Conservation (phyloP, 2,797 vertebrate species). For the Syngnathus rostellatus region DNA sequence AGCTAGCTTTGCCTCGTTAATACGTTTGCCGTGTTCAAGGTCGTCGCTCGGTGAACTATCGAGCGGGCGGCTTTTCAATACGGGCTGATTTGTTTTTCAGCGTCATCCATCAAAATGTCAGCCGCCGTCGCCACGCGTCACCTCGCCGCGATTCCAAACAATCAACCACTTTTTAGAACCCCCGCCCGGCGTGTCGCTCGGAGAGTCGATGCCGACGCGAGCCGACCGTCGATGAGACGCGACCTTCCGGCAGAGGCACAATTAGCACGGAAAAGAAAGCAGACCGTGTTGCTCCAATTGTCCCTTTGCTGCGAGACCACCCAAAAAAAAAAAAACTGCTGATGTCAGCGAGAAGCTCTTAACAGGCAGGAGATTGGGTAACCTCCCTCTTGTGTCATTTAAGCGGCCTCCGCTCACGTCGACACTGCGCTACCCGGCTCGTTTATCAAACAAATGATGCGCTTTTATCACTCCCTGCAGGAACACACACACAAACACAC, state of each 20-base stretch:
- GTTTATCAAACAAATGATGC: conserved; percentile 32
- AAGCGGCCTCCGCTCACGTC: not conserved
- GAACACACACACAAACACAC: conserved; percentile 2
- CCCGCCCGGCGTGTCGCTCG: not conserved
- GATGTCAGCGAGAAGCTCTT: not conserved
- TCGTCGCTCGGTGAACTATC: not conserved
- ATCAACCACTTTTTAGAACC: no score
- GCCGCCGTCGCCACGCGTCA: not conserved
- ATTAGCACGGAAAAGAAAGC: no score
- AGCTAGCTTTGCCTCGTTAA: not conserved
- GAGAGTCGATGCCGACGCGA: not conserved
- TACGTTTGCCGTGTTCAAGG: not conserved
- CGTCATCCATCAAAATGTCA: not conserved
- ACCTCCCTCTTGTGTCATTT: not conserved
- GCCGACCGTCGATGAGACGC: not conserved
- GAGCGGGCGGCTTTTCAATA: not conserved
- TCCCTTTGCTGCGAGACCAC: no score
- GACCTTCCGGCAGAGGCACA: not conserved
- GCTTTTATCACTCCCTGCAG: conserved; percentile 22
- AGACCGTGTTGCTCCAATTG: no score
- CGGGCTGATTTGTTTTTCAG: not conserved
- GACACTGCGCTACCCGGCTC: conserved; percentile 10
- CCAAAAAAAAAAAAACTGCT: not conserved
- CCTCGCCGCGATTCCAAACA: not conserved
- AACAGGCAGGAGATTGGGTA: not conserved